Evolutionary conservation across 2,797 vertebrate species (phyloP).

Genomic region (Acrocephalus scirpaceus): DNA sequence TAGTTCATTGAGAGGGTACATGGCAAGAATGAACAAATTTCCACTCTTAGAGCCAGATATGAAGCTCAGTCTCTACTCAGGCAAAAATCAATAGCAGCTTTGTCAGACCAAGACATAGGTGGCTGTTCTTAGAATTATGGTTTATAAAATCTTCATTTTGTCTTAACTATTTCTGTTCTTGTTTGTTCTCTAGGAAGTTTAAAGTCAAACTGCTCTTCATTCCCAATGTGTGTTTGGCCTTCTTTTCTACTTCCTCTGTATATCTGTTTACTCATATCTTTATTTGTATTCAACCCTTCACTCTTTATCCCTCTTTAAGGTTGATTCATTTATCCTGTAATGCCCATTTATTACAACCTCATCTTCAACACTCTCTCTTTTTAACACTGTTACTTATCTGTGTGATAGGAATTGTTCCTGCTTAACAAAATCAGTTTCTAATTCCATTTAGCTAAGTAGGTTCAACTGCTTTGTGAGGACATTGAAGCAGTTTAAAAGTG

Average conservation of each 20-base stretch:
- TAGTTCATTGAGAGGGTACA: conserved; percentile 69
- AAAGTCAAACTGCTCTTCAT: neutral
- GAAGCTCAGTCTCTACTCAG: neutral
- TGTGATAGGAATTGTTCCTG: conserved; percentile 38
- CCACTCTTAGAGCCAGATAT: conserved; percentile 33
- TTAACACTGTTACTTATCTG: conserved; percentile 37
- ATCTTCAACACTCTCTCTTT: conserved; percentile 32
- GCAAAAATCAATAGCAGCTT: conserved; percentile 4
- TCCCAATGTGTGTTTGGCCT: neutral
- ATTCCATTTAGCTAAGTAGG: conserved; percentile 58
- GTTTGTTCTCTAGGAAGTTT: neutral
- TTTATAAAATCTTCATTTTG: conserved; percentile 4
- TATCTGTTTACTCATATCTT: neutral
- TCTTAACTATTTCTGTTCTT: neutral
- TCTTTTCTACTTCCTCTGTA: neutral
- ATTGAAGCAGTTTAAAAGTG: conserved; percentile 53
- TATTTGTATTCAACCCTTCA: neutral
- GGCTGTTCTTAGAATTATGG: neutral
- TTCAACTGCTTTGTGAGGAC: conserved; percentile 55
- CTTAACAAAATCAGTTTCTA: conserved; percentile 60
- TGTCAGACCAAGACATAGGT: neutral
- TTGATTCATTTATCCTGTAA: conserved; percentile 19
- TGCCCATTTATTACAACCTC: conserved; percentile 42
- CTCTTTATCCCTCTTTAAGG: neutral
- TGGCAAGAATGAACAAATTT: conserved; percentile 70